Evolutionary conservation across 2,113 vertebrate species (phyloP).

Genomic region (Synchiropus splendidus): DNA sequence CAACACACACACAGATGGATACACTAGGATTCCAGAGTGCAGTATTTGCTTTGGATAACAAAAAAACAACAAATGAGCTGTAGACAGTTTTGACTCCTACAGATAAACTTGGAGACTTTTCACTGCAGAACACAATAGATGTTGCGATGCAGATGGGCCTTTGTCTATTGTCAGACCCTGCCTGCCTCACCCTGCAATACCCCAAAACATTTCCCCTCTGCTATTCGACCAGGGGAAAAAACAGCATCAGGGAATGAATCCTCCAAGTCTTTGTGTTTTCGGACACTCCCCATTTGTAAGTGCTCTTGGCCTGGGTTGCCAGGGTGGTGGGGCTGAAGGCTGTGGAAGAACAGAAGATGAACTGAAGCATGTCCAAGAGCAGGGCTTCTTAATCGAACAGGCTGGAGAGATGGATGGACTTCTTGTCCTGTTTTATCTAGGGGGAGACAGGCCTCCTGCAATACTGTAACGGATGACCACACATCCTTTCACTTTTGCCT

Average conservation of each 20-base stretch:
- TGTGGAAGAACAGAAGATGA: constrained; percentile 18
- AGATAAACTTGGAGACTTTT: constrained; percentile 38
- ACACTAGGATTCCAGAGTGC: too few species aligned
- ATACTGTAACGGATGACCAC: too few species aligned
- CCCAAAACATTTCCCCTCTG: constrained; percentile 25
- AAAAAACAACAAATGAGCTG: too few species aligned
- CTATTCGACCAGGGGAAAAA: constrained; percentile 40
- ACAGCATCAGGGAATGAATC: constrained; percentile 32
- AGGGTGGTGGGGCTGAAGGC: constrained; percentile 10
- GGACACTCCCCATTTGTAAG: constrained; percentile 18
- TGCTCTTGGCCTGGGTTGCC: constrained; percentile 20
- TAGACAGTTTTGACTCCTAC: constrained; percentile 24
- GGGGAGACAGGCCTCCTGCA: too few species aligned
- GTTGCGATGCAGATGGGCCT: constrained; percentile 39
- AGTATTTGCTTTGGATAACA: too few species aligned
- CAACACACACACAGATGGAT: too few species aligned
- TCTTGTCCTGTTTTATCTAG: too few species aligned
- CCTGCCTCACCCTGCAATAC: constrained; percentile 40
- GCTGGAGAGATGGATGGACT: too few species aligned
- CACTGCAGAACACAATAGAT: constrained; percentile 44
- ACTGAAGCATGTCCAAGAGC: constrained; percentile 29
- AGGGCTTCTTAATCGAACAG: constrained; percentile 16
- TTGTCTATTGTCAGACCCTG: constrained; percentile 57
- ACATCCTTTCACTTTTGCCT: too few species aligned
- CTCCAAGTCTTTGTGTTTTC: constrained; percentile 26